Evolutionary conservation across 2,888 invertebrate genomes (phyloP), one percentile per base, ranked within the genome.

Genomic region (Rotaria magnacalcarata): DNA sequence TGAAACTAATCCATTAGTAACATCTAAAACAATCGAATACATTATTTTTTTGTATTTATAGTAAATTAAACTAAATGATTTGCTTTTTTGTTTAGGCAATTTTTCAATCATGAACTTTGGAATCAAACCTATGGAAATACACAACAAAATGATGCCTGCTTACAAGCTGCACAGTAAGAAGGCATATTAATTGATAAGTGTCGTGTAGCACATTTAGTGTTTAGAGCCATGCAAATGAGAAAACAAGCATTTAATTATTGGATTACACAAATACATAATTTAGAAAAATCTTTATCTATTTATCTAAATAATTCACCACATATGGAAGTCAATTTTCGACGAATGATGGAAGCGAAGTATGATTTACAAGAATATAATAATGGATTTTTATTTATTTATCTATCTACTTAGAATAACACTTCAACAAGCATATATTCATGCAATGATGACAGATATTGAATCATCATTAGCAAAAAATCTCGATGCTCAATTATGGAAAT

Each of bases 321-420:
- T 80, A 80, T 80, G 80, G 80, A 80, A 47, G 80, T 41, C 7
- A 80, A 80, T 80, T 80, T 80, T 80, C 80, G 24, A 80, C 80
- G 80, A 10, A 80, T 80, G 80, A 80, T 80, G 80, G 80, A 80
- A 80, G 80, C 80, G 0, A 80, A 80, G 80, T 80, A 67, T 27
- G 19, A 5, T 1, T 16, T 24, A 34, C 1, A 16, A 21, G 2
- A 41, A 43, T 8, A 24, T 8, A 5, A 41, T 3, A 52, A 0
- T 11, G 2, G 3, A 52, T 16, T 52, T 16, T 52, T 52, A 3
- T 16, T 7, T 27, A 8, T 8, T 43, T 14, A 11, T 21, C 41
- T 4, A 1, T 74, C 7, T n/a, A 2, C 19, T 74, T 47, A 80
- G 80, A 80, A 80, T 34, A n/a, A 47, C n/a, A 47, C 47, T 80